phyloP scores from a whole-genome alignment of 2,113 vertebrate genomes.

The Carassius auratus region DNA sequence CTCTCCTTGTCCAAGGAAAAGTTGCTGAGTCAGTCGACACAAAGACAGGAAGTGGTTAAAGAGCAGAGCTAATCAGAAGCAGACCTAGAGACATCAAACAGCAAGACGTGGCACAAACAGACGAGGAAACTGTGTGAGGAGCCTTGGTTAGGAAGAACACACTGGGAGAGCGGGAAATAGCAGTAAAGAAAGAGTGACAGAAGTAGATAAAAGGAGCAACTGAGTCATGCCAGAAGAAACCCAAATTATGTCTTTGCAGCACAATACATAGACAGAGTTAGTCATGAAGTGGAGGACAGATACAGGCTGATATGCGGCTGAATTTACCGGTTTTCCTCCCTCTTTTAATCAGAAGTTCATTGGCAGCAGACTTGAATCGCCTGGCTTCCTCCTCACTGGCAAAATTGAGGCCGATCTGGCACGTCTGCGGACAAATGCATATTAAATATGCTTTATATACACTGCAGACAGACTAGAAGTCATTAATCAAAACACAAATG shows the following conservation, averaged over 20 bases:
- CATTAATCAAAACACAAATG: neutral
- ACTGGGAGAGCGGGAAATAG: neutral
- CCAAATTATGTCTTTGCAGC: neutral
- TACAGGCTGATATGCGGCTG: neutral
- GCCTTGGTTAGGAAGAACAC: neutral
- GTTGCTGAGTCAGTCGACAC: slow-evolving; percentile 23
- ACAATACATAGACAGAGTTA: neutral
- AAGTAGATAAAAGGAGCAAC: neutral
- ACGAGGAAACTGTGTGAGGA: neutral
- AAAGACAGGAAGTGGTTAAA: slow-evolving; percentile 27
- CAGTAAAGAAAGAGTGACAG: neutral
- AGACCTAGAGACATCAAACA: slow-evolving; percentile 36
- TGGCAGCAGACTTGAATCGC: slow-evolving; percentile 79
- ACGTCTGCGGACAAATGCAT: slow-evolving; percentile 75
- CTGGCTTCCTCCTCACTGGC: slow-evolving; percentile 93
- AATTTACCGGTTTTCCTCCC: slow-evolving; percentile 88
- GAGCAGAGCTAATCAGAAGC: neutral
- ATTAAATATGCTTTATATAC: neutral
- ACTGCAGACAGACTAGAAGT: too few relatives aligned
- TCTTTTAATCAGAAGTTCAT: slow-evolving; percentile 81
- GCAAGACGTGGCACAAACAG: slow-evolving; percentile 26
- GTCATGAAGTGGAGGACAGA: neutral
- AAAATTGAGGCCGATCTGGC: slow-evolving; percentile 97
- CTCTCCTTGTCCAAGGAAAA: neutral
- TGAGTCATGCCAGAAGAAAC: neutral